Conservation (phyloP, 2,888 invertebrate genomes). For the Nymphalis urticae region DNA sequence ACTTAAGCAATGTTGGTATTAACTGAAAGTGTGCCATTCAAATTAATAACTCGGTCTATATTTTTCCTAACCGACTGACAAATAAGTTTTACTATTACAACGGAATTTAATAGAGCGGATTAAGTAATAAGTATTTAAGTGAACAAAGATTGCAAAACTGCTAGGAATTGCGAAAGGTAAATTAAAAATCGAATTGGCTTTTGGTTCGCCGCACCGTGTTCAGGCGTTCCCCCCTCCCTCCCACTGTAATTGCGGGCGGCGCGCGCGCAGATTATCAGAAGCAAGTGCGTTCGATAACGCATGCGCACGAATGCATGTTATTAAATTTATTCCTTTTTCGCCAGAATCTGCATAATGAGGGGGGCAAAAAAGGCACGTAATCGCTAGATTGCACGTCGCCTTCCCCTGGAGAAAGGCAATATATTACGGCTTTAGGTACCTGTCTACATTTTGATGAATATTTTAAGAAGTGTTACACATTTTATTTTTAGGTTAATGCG, state of each 20-base stretch:
- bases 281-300: slow-evolving; percentile 81
- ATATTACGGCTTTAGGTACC: slow-evolving; percentile 60
- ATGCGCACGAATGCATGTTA: slow-evolving; percentile 79
- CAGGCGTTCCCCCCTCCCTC: slow-evolving; percentile 42
- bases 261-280: slow-evolving; percentile 79
- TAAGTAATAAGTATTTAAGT: slow-evolving; percentile 65
- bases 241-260: slow-evolving; percentile 69
- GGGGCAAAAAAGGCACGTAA: slow-evolving; percentile 74
- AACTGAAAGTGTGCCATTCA: slow-evolving; percentile 64
- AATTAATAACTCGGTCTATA: slow-evolving; percentile 54
- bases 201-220: slow-evolving; percentile 41
- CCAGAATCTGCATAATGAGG: slow-evolving; percentile 81
- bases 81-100: slow-evolving; percentile 43
- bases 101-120: slow-evolving; percentile 53
- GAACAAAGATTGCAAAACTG: slow-evolving; percentile 52
- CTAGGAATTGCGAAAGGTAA: slow-evolving; percentile 58
- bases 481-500: slow-evolving; percentile 25
- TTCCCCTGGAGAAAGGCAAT: slow-evolving; percentile 72
- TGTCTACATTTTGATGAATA: slow-evolving; percentile 66
- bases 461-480: slow-evolving; percentile 49
- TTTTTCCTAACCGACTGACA: slow-evolving; percentile 42
- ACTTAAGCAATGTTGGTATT: slow-evolving; percentile 39
- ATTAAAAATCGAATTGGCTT: slow-evolving; percentile 59
- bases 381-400: slow-evolving; percentile 76
- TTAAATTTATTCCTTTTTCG: slow-evolving; percentile 81